Conservation (phyloP, 2,113 vertebrate species). For the Hippocampus mohnikei region DNA sequence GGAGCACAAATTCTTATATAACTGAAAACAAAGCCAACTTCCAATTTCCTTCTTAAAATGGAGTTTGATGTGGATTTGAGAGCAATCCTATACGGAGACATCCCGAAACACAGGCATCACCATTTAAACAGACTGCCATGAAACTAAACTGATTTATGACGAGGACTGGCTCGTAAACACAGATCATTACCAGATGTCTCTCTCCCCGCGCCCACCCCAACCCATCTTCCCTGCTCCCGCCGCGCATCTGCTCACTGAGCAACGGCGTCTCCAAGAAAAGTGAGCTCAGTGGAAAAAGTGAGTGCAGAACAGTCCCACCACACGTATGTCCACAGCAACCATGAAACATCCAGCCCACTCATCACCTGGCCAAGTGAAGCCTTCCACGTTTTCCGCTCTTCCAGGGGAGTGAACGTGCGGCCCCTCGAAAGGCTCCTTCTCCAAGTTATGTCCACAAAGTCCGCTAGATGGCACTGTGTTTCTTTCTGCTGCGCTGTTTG, state of each 20-base stretch:
- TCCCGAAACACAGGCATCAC: conserved; percentile 23
- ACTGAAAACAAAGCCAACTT: conserved; percentile 5
- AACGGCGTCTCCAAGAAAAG: conserved; percentile 30
- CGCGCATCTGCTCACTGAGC: conserved; percentile 15
- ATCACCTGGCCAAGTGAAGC: conserved; percentile 38
- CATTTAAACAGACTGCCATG: conserved; percentile 42
- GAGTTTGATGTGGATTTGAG: conserved; percentile 15
- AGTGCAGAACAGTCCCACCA: conserved; percentile 43
- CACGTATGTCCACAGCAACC: conserved; percentile 29
- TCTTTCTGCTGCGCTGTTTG: conserved; percentile 18
- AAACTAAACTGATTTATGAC: conserved; percentile 58
- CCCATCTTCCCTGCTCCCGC: background rate
- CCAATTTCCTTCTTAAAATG: conserved; percentile 6
- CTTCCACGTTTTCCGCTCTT: conserved; percentile 7
- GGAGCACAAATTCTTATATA: background rate
- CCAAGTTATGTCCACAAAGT: background rate
- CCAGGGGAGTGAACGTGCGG: background rate
- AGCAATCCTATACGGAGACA: conserved; percentile 25
- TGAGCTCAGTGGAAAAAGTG: conserved; percentile 77
- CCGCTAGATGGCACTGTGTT: conserved; percentile 62
- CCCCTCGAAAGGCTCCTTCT: background rate
- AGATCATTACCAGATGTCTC: conserved; percentile 71
- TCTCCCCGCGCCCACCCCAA: background rate
- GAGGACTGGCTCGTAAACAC: conserved; percentile 62
- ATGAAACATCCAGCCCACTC: conserved; percentile 35